A percentile compares a stretch with the other conserved stretches of the same genome.
Evolutionary conservation across 1,140 invertebrate species (phyloP).

Genomic region (Drosophila santomea): DNA sequence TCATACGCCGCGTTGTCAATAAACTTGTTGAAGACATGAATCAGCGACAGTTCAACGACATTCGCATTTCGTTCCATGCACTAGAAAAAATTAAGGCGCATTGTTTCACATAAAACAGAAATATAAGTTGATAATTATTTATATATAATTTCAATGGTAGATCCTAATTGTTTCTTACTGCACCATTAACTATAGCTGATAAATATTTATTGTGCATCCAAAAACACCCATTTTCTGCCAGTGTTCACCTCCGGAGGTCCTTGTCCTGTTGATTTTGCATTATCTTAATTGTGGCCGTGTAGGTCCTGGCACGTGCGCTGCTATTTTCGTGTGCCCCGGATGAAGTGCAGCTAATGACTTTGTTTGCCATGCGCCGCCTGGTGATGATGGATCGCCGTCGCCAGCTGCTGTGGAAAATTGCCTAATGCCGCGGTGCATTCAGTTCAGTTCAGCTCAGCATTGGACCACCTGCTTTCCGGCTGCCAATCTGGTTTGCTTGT

Average conservation of each 20-base stretch:
- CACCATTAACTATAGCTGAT: too few species aligned
- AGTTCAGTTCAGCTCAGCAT: background rate
- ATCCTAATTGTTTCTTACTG: too few species aligned
- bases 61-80: slow-evolving; percentile 9
- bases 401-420: slow-evolving; percentile 29
- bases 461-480: background rate
- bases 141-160: too few species aligned
- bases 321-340: slow-evolving; percentile 23
- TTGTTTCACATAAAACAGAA: background rate
- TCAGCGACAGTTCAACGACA: slow-evolving; percentile 54
- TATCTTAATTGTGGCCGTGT: slow-evolving; percentile 71
- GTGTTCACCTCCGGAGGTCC: slow-evolving; percentile 7
- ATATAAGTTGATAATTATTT: background rate
- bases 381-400: slow-evolving; percentile 36
- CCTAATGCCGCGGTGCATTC: slow-evolving; percentile 16
- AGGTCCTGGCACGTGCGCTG: slow-evolving; percentile 38
- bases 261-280: slow-evolving; percentile 52
- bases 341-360: slow-evolving; percentile 49
- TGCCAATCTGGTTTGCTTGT: slow-evolving; percentile 15
- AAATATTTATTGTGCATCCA: background rate
- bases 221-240: slow-evolving; percentile 3
- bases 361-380: slow-evolving; percentile 16
- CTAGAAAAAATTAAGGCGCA: background rate
- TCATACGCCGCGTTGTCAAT: slow-evolving; percentile 57
- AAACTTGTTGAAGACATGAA: slow-evolving; percentile 30